phyloP scores from a whole-genome alignment of 2,113 vertebrate species.

The Melanocharis versteri region DNA sequence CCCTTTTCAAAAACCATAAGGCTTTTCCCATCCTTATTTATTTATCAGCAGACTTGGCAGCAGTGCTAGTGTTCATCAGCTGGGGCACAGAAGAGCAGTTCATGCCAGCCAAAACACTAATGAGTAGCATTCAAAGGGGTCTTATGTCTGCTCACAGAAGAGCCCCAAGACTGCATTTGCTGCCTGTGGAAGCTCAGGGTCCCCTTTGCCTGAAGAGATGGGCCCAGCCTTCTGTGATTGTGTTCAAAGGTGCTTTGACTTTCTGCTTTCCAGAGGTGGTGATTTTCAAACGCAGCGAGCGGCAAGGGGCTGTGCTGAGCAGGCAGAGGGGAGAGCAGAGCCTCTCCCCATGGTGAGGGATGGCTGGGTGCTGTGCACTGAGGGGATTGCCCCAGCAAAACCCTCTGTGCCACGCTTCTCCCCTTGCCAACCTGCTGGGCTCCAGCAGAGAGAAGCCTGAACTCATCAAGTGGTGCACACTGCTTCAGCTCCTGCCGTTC shows the following conservation, averaged over 20 bases:
- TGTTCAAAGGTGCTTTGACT: not conserved
- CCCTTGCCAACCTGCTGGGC: not conserved
- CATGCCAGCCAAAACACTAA: not conserved
- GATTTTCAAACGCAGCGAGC: not conserved
- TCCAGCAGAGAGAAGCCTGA: not conserved
- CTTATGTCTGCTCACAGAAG: not conserved
- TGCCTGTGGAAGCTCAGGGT: not conserved
- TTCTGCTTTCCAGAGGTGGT: not conserved
- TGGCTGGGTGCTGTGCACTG: not conserved
- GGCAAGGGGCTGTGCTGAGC: not conserved
- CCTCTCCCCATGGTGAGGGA: accelerated
- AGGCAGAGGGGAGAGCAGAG: not conserved
- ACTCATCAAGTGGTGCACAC: not conserved
- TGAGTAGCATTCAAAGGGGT: not conserved
- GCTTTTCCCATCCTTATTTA: not conserved
- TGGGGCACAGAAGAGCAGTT: not conserved
- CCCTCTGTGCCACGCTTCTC: not conserved
- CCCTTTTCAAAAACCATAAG: not conserved
- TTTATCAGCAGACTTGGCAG: conserved; percentile 7
- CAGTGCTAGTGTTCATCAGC: not conserved
- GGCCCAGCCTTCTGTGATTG: not conserved
- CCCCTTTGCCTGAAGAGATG: not conserved
- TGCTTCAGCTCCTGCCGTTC: not conserved
- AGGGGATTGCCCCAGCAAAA: not conserved
- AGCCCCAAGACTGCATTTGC: not conserved